Conservation (phyloP, 2,797 vertebrate species). For the Coreius guichenoti region DNA sequence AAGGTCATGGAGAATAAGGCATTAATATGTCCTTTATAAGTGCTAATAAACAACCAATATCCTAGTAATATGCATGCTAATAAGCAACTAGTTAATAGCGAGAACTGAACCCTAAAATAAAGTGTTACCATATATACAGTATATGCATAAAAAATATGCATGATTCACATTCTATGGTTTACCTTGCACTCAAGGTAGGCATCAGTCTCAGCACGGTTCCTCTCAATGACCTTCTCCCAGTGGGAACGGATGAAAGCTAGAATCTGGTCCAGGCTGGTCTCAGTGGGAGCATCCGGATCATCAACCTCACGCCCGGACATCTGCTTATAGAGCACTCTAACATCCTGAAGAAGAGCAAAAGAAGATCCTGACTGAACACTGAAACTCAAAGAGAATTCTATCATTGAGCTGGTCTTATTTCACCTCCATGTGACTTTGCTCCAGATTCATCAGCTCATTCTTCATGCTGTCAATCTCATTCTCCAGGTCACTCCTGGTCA, state of each 20-base stretch:
- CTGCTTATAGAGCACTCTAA: slow-evolving; percentile 87
- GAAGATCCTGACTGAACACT: not conserved
- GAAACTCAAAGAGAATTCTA: not conserved
- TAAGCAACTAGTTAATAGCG: no score
- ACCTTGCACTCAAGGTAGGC: slow-evolving; percentile 87
- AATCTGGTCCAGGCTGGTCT: slow-evolving; percentile 89
- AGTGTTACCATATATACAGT: no score
- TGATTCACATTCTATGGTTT: slow-evolving; percentile 54
- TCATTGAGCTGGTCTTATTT: slow-evolving; percentile 35
- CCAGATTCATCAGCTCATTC: slow-evolving; percentile 83
- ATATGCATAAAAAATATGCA: no score
- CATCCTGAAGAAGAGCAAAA: slow-evolving; percentile 79
- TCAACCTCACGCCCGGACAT: slow-evolving; percentile 86
- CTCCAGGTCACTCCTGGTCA: slow-evolving; percentile 87
- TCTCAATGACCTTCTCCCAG: slow-evolving; percentile 91
- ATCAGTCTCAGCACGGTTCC: slow-evolving; percentile 83
- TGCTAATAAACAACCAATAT: no score
- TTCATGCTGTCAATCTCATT: slow-evolving; percentile 89
- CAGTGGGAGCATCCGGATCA: slow-evolving; percentile 81
- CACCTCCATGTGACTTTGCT: slow-evolving; percentile 87
- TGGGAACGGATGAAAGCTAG: slow-evolving; percentile 87
- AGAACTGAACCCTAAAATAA: no score
- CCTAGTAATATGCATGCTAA: no score
- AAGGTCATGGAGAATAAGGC: no score
- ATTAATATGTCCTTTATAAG: no score